Conservation (phyloP, 2,888 invertebrate genomes). For the Troglohyphantes excavatus region DNA sequence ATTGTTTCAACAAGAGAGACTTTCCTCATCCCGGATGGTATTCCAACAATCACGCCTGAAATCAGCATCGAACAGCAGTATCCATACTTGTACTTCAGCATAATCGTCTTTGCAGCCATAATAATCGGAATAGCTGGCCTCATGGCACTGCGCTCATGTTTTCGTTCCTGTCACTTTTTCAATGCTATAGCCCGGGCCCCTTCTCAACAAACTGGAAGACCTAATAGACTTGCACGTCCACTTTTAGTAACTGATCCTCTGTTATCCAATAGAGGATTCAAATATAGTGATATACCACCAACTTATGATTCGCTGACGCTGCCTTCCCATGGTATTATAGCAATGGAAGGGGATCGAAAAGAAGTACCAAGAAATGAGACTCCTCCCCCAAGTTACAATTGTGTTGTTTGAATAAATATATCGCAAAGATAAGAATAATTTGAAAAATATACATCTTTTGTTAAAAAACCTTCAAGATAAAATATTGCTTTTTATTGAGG, state of each 20-base stretch:
- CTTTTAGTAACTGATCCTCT: constrained; percentile 20
- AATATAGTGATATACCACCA: constrained; percentile 39
- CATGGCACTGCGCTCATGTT: constrained; percentile 20
- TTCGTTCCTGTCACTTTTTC: neutral
- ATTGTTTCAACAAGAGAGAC: constrained; percentile 6
- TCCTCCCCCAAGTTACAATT: constrained; percentile 60
- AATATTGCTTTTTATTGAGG: no score
- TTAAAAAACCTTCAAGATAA: no score
- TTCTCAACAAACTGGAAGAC: neutral
- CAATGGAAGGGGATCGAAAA: neutral
- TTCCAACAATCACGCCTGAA: constrained; percentile 14
- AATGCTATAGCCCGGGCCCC: neutral
- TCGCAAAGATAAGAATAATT: neutral
- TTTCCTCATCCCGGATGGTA: neutral
- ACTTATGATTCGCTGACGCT: constrained; percentile 20
- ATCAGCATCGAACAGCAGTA: neutral
- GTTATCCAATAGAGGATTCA: constrained; percentile 15
- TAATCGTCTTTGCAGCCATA: constrained; percentile 34
- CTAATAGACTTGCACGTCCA: constrained; percentile 9
- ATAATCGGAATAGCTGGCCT: constrained; percentile 49
- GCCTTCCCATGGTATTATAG: no score
- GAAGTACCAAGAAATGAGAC: constrained; percentile 22
- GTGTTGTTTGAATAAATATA: constrained; percentile 4
- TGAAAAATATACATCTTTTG: neutral
- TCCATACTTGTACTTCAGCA: constrained; percentile 52